Percentiles rank a stretch among this genome's conserved stretches.
Conservation (phyloP, 2,113 vertebrate species). For the Nycticebus coucang region DNA sequence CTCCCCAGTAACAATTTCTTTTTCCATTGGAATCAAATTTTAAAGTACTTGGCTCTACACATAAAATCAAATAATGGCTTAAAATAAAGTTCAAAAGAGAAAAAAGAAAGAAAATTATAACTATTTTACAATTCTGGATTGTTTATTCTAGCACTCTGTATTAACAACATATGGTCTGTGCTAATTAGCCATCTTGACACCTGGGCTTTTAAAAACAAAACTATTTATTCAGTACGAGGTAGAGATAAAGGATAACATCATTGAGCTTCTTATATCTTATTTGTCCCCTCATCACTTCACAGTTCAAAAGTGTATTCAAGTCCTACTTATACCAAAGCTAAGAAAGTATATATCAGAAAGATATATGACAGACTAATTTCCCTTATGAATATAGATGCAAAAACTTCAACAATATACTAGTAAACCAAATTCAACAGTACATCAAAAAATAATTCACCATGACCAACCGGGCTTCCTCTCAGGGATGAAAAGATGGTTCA, state of each 20-base stretch:
- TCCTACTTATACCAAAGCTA: neutral
- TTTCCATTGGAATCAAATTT: neutral
- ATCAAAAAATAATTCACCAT: no score
- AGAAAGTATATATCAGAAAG: no score
- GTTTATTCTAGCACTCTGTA: neutral
- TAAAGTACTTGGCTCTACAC: neutral
- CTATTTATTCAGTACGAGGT: neutral
- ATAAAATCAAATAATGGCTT: neutral
- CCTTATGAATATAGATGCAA: no score
- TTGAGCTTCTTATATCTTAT: neutral
- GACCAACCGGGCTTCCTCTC: no score
- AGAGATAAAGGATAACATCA: neutral
- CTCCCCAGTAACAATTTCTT: neutral
- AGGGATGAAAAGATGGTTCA: no score
- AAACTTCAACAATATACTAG: no score
- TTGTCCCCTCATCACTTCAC: neutral
- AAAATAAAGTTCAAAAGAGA: neutral
- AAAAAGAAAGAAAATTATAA: neutral
- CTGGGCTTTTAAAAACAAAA: neutral
- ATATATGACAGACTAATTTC: no score
- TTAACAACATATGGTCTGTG: neutral
- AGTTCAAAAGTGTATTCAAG: neutral
- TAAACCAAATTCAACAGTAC: no score
- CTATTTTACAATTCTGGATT: neutral
- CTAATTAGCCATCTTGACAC: neutral